Evolutionary conservation across 2,797 vertebrate genomes (phyloP).

Genomic region (Eulemur rubriventer): DNA sequence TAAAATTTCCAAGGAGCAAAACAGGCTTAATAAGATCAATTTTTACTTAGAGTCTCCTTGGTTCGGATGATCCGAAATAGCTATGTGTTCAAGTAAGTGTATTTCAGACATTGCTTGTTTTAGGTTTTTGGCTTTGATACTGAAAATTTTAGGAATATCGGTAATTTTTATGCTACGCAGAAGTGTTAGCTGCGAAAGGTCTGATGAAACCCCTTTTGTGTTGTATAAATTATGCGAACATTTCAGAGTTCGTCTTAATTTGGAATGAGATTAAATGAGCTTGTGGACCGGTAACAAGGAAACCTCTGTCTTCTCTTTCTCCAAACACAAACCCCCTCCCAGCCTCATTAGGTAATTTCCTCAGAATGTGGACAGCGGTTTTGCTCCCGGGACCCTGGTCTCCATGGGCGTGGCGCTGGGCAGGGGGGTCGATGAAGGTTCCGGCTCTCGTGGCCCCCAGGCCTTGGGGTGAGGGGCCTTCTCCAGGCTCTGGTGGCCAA

Average conservation of each 20-base stretch:
- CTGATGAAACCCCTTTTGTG: not conserved
- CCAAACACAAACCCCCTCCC: too few species aligned
- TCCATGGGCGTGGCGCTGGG: not conserved
- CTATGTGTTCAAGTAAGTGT: rapidly evolving
- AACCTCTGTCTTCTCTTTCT: not conserved
- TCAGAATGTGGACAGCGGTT: too few species aligned
- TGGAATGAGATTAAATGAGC: not conserved
- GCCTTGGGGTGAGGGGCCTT: not conserved
- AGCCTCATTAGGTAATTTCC: not conserved
- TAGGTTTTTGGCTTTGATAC: not conserved
- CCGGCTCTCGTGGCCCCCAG: not conserved
- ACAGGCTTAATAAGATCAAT: not conserved
- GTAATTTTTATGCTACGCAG: not conserved
- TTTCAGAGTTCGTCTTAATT: not conserved
- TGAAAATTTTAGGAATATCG: not conserved
- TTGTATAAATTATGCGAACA: not conserved
- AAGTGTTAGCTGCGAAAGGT: not conserved
- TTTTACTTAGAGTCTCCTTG: not conserved
- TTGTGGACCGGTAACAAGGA: not conserved
- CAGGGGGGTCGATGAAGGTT: too few species aligned
- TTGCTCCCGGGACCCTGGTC: not conserved
- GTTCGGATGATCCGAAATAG: not conserved
- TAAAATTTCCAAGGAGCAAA: not conserved
- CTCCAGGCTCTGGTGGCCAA: not conserved
- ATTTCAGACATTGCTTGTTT: not conserved